phyloP scores from a whole-genome alignment of 2,888 invertebrate genomes.

The Apamea sordens region DNA sequence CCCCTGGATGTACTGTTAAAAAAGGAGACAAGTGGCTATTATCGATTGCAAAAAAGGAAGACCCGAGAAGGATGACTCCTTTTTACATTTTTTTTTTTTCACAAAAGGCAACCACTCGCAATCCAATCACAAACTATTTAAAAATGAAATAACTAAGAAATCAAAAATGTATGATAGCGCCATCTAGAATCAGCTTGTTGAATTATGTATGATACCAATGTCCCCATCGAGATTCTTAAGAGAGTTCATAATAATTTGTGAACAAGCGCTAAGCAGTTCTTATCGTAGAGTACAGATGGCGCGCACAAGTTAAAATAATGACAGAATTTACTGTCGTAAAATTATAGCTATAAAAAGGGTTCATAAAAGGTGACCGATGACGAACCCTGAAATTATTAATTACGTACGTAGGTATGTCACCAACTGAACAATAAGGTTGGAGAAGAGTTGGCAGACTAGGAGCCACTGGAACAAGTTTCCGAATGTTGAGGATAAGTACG shows the following conservation, averaged over 20 bases:
- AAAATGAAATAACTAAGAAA: neutral
- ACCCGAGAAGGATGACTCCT: no score
- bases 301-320: neutral
- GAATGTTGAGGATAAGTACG: neutral
- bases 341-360: neutral
- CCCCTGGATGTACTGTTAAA: neutral
- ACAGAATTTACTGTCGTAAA: neutral
- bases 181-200: conserved; percentile 7
- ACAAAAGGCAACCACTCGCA: neutral
- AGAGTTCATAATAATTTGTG: neutral
- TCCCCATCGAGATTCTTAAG: accelerated
- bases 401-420: neutral
- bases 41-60: neutral
- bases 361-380: neutral
- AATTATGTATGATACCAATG: neutral
- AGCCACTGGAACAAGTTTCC: neutral
- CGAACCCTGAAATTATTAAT: neutral
- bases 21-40: neutral
- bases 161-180: neutral
- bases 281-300: conserved; percentile 25
- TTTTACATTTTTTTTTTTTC: no score
- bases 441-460: neutral
- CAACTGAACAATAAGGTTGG: neutral
- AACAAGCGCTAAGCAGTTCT: conserved; percentile 7
- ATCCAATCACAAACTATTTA: neutral